phyloP scores from a whole-genome alignment of 2,797 vertebrate genomes.

The Merluccius polli region DNA sequence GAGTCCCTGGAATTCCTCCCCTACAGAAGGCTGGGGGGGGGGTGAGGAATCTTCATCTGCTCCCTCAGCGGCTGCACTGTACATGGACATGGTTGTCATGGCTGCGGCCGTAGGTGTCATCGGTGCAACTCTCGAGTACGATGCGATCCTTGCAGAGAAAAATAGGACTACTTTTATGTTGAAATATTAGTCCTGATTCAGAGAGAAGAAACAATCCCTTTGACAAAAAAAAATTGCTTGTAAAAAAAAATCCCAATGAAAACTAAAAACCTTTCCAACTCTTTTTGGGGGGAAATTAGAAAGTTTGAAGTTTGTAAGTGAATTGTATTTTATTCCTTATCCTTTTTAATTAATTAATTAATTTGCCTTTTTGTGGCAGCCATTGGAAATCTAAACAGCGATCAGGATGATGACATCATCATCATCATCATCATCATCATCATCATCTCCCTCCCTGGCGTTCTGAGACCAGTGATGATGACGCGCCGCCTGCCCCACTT shows the following conservation, averaged over 20 bases:
- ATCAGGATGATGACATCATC: no score
- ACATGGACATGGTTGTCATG: background rate
- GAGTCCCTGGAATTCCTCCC: conserved; percentile 56
- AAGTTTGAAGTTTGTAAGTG: no score
- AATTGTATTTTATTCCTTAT: no score
- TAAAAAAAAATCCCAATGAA: no score
- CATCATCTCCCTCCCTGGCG: conserved; percentile 80
- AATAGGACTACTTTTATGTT: background rate
- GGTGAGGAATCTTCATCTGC: conserved; percentile 56
- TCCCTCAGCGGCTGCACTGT: conserved; percentile 22
- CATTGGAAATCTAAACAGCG: no score
- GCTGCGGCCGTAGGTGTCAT: background rate
- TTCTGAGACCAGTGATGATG: conserved; percentile 60
- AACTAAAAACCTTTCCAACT: no score
- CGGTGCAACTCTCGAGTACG: no score
- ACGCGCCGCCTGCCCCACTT: conserved; percentile 51
- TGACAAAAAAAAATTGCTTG: no score
- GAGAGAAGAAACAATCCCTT: no score
- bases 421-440: conserved; percentile 73
- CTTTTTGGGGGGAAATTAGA: no score
- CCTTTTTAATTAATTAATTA: no score
- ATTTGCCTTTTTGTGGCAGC: no score
- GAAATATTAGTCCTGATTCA: background rate
- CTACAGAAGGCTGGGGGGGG: conserved; percentile 24
- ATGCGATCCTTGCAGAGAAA: background rate